These are phyloP conservation scores for Lepidostoma basale DNA, from an alignment of 1,140 invertebrate genomes.

Conservation along the genomic window DNA sequence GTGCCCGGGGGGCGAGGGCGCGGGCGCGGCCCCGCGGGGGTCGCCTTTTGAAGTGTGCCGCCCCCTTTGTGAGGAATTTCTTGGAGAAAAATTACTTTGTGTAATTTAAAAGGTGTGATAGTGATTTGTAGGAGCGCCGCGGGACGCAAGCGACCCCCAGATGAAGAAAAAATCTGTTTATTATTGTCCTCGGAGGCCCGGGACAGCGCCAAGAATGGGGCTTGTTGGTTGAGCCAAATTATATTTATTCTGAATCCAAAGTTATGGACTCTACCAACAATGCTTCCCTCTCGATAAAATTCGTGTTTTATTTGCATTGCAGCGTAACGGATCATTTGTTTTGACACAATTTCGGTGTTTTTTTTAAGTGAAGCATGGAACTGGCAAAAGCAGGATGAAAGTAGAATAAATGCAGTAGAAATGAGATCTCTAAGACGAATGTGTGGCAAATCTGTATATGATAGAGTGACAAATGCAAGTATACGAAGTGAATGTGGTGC, in stretches of 20 bases:
- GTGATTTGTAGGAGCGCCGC: constrained; percentile 27
- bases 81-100: constrained; percentile 29
- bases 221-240: constrained; percentile 3
- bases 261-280: background rate
- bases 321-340: no score
- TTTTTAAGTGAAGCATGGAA: no score
- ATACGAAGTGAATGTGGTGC: no score
- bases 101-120: constrained; percentile 37
- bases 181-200: no score
- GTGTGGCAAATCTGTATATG: no score
- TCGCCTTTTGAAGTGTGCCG: constrained; percentile 24
- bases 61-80: constrained; percentile 24
- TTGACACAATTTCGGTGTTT: no score
- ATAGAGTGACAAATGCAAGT: no score
- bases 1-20: background rate
- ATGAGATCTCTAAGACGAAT: no score
- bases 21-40: constrained; percentile 12
- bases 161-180: background rate
- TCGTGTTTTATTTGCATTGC: no score
- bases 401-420: no score
- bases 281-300: no score
- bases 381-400: no score
- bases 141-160: background rate
- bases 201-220: constrained; percentile 6
- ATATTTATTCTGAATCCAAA: constrained; percentile 6